Evolutionary conservation across 2,113 vertebrate genomes (phyloP), one percentile per base, ranked within the genome.

Genomic region (Chaenogobius annularis): DNA sequence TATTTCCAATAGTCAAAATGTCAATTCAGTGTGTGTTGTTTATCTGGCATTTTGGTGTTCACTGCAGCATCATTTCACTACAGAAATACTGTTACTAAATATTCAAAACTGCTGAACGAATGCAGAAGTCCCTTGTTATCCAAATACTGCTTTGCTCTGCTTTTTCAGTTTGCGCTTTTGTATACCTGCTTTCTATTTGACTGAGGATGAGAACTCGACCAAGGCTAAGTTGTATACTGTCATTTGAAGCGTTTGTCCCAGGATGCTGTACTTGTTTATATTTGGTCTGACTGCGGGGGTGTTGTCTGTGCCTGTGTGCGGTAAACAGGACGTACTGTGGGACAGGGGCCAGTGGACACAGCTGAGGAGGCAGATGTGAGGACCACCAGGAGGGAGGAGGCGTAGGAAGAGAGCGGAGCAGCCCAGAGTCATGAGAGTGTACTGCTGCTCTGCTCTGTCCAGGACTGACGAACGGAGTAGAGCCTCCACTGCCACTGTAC

Each of bases 331-430:
- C 90, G 85, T 83, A 83, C 86, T 84, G 79, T 3, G 37, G 89
- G 90, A 87, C 63, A 22, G 65, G 58, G 73, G 90, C 90, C 90
- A 90, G 88, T 83, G 81, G 90, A 92, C 89, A 90, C 91, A 90
- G 91, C 90, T 88, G 87, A 91, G 81, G 83, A 86, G 86, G 90
- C 87, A 91, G 90, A 87, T 90, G 89, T 87, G 85, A 88, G 75
- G 82, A 76, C 69, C 55, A 64, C 70, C 44, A 59, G 72, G 44
- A 67, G 80, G 67, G 31, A 48, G 10, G 15, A 69, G 10, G 52
- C 65, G 75, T 6, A 43, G n/a, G 22, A 65, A 7, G 37, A 40
- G 37, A 5, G 37, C 37, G 37, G 37, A 40, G 55, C 14, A 37
- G 87, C 85, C 81, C 72, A 84, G 69, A 86, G 79, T 78, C 44